Base-by-base conservation (phyloP, 2,113 vertebrate genomes). In the Brachionichthys hirsutus region DNA sequence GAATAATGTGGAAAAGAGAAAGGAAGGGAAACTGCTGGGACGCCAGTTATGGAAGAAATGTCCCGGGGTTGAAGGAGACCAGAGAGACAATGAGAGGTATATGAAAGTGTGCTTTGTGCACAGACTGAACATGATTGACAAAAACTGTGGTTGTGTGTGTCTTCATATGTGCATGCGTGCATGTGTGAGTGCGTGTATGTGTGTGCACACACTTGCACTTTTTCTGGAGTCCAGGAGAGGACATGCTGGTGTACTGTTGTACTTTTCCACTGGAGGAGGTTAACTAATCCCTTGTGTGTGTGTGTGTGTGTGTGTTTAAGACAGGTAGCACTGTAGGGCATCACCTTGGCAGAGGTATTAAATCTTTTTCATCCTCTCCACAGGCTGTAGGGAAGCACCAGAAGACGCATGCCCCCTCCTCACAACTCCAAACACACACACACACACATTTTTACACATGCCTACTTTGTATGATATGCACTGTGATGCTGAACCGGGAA, bases 311-410 rank as follows among this genome's bases (percentile, higher is more conserved):
- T 41, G 47, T 67, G 59, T 72, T 35, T 55, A 8, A 64, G 74
- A 77, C 69, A 77, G 70, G 60, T 68, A 75, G 70, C 62, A 68
- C 83, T 77, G 74, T 59, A 82, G 83, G 83, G 80, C 83, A 82
- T 78, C 87, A 85, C 85, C 85, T 85, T 87, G 85, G 78, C 78
- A 75, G 75, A 77, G 69, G 83, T 84, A 80, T 81, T 87, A 83
- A 75, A 87, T 87, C 70, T 78, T 78, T 82, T 83, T 86, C 78
- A 84, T 86, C 83, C 81, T 83, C 80, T 71, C 80, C 61, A 55
- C 70, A 51, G 72, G 76, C 80, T 73, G 57, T 44, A 49, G 42
- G 76, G 69, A 52, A 67, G 73, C 67, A 75, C 58, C 72, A 59
- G 64, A 20, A 73, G 64, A 73, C 30, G 58, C 69, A 76, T 77